phyloP scores from a whole-genome alignment of 2,888 invertebrate genomes.

The Apeira syringaria region DNA sequence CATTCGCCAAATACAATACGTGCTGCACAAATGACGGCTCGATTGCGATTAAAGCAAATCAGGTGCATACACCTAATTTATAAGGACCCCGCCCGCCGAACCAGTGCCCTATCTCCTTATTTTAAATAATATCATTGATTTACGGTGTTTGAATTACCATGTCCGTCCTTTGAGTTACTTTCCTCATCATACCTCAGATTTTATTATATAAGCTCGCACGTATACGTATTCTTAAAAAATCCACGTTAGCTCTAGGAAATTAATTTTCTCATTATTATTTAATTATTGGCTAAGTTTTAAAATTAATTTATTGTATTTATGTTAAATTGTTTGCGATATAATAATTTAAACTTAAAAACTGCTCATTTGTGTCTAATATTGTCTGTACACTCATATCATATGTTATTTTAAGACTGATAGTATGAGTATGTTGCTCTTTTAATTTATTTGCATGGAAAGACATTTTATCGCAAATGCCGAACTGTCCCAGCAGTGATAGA shows the following conservation, averaged over 20 bases:
- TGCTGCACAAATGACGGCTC: too few species aligned
- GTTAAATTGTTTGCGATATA: background rate
- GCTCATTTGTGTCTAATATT: constrained; percentile 41
- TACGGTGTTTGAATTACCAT: background rate
- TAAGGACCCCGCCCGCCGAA: too few species aligned
- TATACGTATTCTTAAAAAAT: too few species aligned
- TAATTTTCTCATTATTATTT: background rate
- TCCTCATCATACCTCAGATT: too few species aligned
- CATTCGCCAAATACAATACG: too few species aligned
- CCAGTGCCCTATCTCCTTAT: too few species aligned
- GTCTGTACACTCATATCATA: constrained; percentile 21
- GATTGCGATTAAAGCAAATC: too few species aligned
- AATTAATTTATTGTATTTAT: background rate
- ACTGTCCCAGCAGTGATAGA: background rate
- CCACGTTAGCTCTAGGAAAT: too few species aligned
- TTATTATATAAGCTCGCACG: too few species aligned
- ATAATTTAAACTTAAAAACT: constrained; percentile 25
- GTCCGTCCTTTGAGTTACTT: constrained; percentile 15
- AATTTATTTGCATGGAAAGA: constrained; percentile 49
- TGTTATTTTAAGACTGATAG: constrained; percentile 70
- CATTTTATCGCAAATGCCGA: constrained; percentile 20
- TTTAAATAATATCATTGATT: too few species aligned
- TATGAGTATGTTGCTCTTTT: constrained; percentile 47
- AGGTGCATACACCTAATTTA: too few species aligned
- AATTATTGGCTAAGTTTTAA: background rate